phyloP scores from a whole-genome alignment of 35 echinoderm and acorn worm species.

The Strongylocentrotus purpuratus region DNA sequence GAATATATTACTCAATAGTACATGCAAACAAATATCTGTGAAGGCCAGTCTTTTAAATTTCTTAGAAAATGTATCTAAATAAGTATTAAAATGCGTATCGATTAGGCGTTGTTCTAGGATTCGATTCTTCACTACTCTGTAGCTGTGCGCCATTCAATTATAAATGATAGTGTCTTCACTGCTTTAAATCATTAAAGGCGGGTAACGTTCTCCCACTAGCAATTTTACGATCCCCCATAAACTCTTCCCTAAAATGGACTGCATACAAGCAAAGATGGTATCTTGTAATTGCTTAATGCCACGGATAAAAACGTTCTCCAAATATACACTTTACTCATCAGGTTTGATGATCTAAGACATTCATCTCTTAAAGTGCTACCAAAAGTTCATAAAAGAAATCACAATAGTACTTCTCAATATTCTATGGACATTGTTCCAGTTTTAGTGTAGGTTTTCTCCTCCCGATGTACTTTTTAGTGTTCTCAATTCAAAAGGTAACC shows the following conservation, averaged over 20 bases:
- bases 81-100: too few relatives aligned
- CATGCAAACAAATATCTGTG: too few relatives aligned
- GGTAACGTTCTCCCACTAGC: background rate
- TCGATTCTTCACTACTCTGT: too few relatives aligned
- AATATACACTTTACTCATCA: constrained; percentile 13
- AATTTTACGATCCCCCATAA: background rate
- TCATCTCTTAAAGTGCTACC: background rate
- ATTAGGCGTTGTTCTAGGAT: too few relatives aligned
- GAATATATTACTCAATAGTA: too few relatives aligned
- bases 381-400: background rate
- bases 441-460: background rate
- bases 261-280: background rate
- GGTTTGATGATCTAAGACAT: background rate
- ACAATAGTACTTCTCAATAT: background rate
- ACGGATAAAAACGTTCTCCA: background rate
- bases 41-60: too few relatives aligned
- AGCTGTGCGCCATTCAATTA: too few relatives aligned
- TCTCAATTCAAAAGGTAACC: background rate
- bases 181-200: background rate
- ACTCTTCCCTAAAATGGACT: background rate
- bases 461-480: background rate
- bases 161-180: too few relatives aligned
- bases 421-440: background rate
- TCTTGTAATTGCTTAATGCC: constrained; percentile 3
- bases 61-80: too few relatives aligned